A percentile compares a stretch with the other conserved stretches of the same genome.
phyloP scores from a whole-genome alignment of 2,888 invertebrate species.

The Agonopterix alstromeriana region DNA sequence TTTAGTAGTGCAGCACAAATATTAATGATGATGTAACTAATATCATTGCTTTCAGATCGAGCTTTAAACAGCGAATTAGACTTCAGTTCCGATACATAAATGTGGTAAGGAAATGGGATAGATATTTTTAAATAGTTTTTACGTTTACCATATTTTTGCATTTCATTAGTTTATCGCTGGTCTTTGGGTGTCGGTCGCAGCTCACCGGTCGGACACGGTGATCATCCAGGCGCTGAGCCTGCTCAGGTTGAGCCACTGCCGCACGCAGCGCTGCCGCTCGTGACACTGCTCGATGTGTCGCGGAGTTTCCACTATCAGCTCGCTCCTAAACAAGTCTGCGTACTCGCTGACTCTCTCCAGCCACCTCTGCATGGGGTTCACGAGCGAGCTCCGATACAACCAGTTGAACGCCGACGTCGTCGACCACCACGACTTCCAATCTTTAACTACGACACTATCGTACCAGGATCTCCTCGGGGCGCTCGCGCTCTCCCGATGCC shows the following conservation, averaged over 20 bases:
- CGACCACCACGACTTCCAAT: constrained; percentile 48
- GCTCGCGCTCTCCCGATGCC: constrained; percentile 20
- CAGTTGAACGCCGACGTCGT: constrained; percentile 42
- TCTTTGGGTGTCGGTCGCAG: background rate
- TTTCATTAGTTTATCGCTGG: constrained; percentile 8
- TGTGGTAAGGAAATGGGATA: background rate
- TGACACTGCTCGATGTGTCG: constrained; percentile 6
- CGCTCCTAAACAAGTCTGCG: constrained; percentile 22
- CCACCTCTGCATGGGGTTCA: constrained; percentile 58
- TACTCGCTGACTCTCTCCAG: constrained; percentile 44
- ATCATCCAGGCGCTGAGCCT: constrained; percentile 39
- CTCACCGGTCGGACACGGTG: constrained; percentile 47
- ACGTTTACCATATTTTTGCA: constrained; percentile 8
- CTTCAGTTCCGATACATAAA: too few relatives aligned
- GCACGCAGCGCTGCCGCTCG: constrained; percentile 24
- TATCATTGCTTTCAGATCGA: too few relatives aligned
- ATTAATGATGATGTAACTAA: too few relatives aligned
- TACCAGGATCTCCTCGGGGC: constrained; percentile 26
- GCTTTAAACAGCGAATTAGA: background rate
- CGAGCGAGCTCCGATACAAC: constrained; percentile 52
- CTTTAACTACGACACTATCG: constrained; percentile 26
- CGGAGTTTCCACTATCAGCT: constrained; percentile 5
- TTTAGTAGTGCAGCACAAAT: too few relatives aligned
- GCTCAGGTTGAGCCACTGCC: constrained; percentile 44
- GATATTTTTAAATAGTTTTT: background rate